Percentiles rank a stretch among this genome's conserved stretches.
phyloP scores from a whole-genome alignment of 2,113 vertebrate genomes.

The Myiagra hebetior region DNA sequence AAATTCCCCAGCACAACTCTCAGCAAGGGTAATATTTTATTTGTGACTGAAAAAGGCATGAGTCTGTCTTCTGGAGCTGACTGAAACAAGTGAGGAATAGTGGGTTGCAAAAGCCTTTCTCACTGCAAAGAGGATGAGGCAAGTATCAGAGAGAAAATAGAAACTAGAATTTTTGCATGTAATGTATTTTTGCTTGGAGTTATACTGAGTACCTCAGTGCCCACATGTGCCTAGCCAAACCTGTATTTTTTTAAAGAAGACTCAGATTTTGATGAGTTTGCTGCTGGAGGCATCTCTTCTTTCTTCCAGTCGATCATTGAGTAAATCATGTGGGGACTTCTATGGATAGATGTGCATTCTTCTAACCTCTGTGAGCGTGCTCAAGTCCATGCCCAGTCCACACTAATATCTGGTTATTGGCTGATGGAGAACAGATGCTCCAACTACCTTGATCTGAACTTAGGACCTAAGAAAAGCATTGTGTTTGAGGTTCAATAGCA shows the following conservation, averaged over 20 bases:
- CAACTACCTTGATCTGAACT: background rate
- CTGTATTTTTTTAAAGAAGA: background rate
- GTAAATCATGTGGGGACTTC: background rate
- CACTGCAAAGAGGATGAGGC: background rate
- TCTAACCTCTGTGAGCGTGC: fast-evolving
- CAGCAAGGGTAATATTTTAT: background rate
- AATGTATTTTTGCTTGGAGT: background rate
- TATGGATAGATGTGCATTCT: fast-evolving
- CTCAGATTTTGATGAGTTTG: background rate
- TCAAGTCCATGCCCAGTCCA: background rate
- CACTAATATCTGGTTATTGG: background rate
- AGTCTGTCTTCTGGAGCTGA: background rate
- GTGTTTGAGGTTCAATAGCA: background rate
- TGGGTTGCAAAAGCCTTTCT: background rate
- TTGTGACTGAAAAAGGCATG: background rate
- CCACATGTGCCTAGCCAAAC: background rate
- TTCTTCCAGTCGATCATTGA: background rate
- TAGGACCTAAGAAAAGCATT: background rate
- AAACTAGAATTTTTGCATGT: background rate
- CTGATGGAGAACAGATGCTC: background rate
- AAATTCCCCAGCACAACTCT: background rate
- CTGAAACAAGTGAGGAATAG: background rate
- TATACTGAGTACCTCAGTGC: background rate
- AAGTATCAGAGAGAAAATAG: background rate
- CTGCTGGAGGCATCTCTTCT: background rate